These are phyloP conservation scores for Leptodactylus fuscus DNA, from an alignment of 2,113 vertebrate species.

Conservation along the genomic window DNA sequence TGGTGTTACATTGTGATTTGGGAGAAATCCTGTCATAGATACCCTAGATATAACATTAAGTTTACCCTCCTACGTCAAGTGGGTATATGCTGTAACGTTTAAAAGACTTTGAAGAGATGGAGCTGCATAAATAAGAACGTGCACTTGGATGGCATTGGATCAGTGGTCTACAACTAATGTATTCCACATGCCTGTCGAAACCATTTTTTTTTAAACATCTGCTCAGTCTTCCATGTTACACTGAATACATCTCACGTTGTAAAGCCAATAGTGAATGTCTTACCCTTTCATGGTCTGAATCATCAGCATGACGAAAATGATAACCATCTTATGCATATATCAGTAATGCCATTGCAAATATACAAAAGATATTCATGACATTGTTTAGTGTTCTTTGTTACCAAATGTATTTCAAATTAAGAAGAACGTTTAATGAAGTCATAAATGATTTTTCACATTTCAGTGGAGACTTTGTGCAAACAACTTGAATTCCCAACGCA, in stretches of 20 bases:
- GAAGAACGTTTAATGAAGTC: constrained; percentile 12
- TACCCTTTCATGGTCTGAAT: constrained; percentile 19
- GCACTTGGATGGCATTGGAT: constrained; percentile 66
- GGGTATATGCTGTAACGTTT: constrained; percentile 13
- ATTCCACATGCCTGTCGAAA: constrained; percentile 68
- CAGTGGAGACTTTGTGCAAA: constrained; percentile 4
- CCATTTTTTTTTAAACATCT: constrained; percentile 69
- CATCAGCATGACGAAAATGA: constrained; percentile 35
- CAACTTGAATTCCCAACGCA: background rate
- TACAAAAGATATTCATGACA: constrained; percentile 32
- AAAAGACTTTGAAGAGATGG: background rate
- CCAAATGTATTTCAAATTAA: constrained; percentile 30
- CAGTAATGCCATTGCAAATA: constrained; percentile 28
- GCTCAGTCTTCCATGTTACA: constrained; percentile 62
- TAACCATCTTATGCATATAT: constrained; percentile 35
- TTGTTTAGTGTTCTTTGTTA: constrained; percentile 19
- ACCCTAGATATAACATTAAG: background rate
- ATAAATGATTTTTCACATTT: constrained; percentile 37
- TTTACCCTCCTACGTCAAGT: background rate
- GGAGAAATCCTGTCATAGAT: background rate
- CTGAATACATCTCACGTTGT: constrained; percentile 33
- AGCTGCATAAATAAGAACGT: constrained; percentile 13
- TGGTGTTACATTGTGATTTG: no score
- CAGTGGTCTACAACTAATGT: constrained; percentile 70
- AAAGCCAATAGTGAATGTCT: constrained; percentile 49